phyloP scores from a whole-genome alignment of 2,888 invertebrate species.

The Nomada goodeniana region DNA sequence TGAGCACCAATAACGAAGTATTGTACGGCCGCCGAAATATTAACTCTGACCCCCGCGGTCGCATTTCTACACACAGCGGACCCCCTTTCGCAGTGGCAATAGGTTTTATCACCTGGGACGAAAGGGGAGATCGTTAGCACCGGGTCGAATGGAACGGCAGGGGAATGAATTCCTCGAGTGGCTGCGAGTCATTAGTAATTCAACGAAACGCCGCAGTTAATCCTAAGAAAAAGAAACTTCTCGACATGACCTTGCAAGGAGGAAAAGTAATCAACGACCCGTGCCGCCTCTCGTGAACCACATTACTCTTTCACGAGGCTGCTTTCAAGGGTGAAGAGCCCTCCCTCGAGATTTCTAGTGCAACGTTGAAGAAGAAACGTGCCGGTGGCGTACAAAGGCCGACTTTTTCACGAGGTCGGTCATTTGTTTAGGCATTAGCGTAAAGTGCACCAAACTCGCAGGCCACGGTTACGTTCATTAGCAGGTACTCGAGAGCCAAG shows the following conservation, averaged over 20 bases:
- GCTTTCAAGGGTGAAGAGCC: conserved; percentile 47
- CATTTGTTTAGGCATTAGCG: conserved; percentile 66
- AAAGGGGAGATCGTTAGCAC: conserved; percentile 17
- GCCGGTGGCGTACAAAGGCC: conserved; percentile 33
- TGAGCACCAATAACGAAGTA: conserved; percentile 65
- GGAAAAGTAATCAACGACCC: conserved; percentile 45
- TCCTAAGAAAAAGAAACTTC: conserved; percentile 30
- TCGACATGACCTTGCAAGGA: conserved; percentile 45
- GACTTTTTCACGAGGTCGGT: conserved; percentile 42
- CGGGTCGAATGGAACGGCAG: not conserved
- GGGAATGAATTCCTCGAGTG: conserved; percentile 5
- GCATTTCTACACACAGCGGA: not conserved
- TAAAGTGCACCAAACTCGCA: conserved; percentile 39
- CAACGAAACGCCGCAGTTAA: conserved; percentile 47
- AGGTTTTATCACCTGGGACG: conserved; percentile 18
- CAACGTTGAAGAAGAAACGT: conserved; percentile 31
- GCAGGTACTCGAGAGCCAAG: conserved; percentile 58
- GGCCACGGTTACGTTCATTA: conserved; percentile 61
- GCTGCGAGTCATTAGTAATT: conserved; percentile 49
- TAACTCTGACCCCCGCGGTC: not conserved
- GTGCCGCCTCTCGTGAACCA: conserved; percentile 28
- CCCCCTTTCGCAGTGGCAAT: not conserved
- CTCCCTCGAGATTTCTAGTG: conserved; percentile 47
- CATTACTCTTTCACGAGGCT: conserved; percentile 52
- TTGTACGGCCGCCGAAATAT: conserved; percentile 58